Evolutionary conservation across 2,113 vertebrate genomes (phyloP).

Genomic region (Aspidoscelis tigris): DNA sequence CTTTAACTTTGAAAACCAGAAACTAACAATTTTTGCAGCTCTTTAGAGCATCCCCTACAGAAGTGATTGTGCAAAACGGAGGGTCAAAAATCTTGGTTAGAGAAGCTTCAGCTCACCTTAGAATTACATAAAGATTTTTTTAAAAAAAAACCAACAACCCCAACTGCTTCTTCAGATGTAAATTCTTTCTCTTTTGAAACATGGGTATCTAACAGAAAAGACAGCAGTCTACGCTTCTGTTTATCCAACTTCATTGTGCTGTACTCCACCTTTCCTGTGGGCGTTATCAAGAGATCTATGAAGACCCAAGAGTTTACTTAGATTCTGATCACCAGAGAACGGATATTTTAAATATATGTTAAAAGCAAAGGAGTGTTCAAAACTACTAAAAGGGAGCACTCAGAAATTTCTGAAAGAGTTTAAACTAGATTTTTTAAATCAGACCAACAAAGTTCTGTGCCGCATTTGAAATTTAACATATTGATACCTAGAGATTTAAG

Average conservation of each 20-base stretch:
- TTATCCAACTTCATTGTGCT: not conserved
- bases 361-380: constrained; percentile 11
- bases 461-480: constrained; percentile 15
- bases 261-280: not conserved
- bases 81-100: not conserved
- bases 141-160: not conserved
- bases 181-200: not conserved
- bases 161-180: constrained; percentile 9
- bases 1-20: not conserved
- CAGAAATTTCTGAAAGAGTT: constrained; percentile 25
- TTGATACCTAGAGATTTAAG: fast-evolving
- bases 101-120: not conserved
- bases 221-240: not conserved
- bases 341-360: not conserved
- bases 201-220: constrained; percentile 1
- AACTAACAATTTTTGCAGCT: fast-evolving
- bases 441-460: not conserved
- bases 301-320: not conserved
- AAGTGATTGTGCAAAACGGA: not conserved
- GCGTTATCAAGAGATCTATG: not conserved
- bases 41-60: not conserved
- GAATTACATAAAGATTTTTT: not conserved
- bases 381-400: constrained; percentile 17
- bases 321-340: not conserved
- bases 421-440: constrained; percentile 1